phyloP scores from a whole-genome alignment of 2,113 vertebrate species.

The Petaurus breviceps region DNA sequence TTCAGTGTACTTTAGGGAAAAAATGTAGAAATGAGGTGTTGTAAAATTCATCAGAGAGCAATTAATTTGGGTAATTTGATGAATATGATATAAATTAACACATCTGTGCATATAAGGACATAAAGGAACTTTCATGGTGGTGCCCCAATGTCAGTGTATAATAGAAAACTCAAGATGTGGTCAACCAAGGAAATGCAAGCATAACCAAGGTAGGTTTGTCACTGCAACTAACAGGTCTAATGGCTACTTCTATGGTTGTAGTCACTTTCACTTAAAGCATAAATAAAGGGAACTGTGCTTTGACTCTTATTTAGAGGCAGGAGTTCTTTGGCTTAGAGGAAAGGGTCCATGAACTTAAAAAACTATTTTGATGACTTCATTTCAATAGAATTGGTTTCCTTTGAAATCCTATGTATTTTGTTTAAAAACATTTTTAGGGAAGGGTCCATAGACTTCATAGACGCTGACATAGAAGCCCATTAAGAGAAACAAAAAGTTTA shows the following conservation, averaged over 20 bases:
- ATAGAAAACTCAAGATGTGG: constrained; percentile 48
- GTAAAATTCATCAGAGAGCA: constrained; percentile 81
- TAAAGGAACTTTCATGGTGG: constrained; percentile 69
- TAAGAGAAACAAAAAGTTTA: background rate
- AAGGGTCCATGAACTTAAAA: background rate
- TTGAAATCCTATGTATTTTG: background rate
- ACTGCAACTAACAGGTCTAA: background rate
- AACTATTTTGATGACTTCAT: background rate
- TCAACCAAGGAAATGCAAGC: constrained; percentile 39
- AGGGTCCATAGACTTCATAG: background rate
- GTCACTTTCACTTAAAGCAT: background rate
- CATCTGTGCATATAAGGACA: constrained; percentile 60
- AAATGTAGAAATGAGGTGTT: constrained; percentile 77
- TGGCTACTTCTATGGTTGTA: background rate
- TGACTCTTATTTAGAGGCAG: background rate
- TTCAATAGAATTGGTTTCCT: background rate
- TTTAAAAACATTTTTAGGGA: background rate
- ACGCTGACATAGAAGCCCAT: background rate
- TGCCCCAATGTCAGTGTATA: constrained; percentile 50
- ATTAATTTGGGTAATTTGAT: constrained; percentile 82
- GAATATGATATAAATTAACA: constrained; percentile 76
- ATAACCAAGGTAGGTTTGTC: constrained; percentile 6
- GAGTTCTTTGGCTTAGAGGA: background rate
- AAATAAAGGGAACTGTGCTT: constrained; percentile 12
- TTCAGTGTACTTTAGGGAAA: constrained; percentile 69